A percentile compares a stretch with the other conserved stretches of the same genome.
Evolutionary conservation across 1,140 invertebrate species (phyloP).

Genomic region (Drosophila repleta): DNA sequence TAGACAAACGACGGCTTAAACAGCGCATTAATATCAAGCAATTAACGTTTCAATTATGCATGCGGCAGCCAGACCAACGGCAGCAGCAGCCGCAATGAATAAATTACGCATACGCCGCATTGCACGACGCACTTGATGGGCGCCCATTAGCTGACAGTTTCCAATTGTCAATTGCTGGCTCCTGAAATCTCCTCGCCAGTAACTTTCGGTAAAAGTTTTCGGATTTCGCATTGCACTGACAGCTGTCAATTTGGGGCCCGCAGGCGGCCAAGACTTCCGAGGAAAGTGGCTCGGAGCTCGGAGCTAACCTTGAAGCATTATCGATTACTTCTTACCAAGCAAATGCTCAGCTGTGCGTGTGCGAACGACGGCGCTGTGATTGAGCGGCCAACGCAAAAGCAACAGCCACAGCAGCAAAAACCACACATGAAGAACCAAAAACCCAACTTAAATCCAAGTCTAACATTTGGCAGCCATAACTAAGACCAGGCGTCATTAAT

Average conservation of each 20-base stretch:
- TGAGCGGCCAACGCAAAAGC: conserved; percentile 9
- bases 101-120: conserved; percentile 62
- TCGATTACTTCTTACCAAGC: conserved; percentile 52
- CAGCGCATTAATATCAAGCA: conserved; percentile 39
- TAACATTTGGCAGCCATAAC: conserved; percentile 36
- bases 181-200: background rate
- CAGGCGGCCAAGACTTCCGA: conserved; percentile 3
- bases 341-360: conserved; percentile 38
- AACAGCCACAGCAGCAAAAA: background rate
- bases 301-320: conserved; percentile 68
- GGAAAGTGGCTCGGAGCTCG: conserved; percentile 21
- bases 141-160: conserved; percentile 32
- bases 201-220: conserved; percentile 1
- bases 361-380: conserved; percentile 61
- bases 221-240: conserved; percentile 21
- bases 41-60: conserved; percentile 30
- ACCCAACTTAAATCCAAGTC: conserved; percentile 2
- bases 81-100: conserved; percentile 22
- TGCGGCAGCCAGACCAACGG: conserved; percentile 34
- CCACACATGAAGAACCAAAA: background rate
- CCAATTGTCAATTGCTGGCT: conserved; percentile 22
- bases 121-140: conserved; percentile 31
- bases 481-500: conserved; percentile 32
- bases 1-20: conserved; percentile 18
- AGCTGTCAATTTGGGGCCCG: conserved; percentile 30